Evolutionary conservation across 2,797 vertebrate species (phyloP).

Genomic region (Mus spretus): DNA sequence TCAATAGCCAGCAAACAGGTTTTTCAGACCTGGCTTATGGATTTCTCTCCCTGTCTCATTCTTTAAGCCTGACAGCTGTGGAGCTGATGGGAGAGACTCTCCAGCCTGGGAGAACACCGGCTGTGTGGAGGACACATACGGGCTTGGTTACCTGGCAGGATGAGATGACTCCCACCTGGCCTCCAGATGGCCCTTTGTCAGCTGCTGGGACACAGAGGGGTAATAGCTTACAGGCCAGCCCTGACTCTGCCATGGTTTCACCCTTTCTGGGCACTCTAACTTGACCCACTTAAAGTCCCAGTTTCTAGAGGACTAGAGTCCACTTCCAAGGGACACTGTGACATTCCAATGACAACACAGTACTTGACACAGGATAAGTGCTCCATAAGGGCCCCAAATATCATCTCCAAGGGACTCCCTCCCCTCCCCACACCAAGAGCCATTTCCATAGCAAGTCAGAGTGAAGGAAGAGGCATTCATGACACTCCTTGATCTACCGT

Average conservation of each 20-base stretch:
- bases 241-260: not conserved
- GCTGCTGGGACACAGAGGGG: not conserved
- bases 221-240: not conserved
- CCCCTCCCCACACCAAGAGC: not conserved
- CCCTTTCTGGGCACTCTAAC: constrained; percentile 13
- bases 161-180: constrained; percentile 75
- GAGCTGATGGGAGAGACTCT: constrained; percentile 15
- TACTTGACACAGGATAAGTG: rapidly evolving
- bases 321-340: not conserved
- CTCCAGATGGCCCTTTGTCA: constrained; percentile 74
- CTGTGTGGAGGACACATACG: not conserved
- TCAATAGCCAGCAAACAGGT: constrained; percentile 80
- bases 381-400: not conserved
- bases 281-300: not conserved
- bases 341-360: not conserved
- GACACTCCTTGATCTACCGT: not conserved
- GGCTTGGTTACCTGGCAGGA: constrained; percentile 69
- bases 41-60: constrained; percentile 73
- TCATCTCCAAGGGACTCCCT: not conserved
- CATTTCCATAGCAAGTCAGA: not conserved
- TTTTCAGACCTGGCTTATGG: constrained; percentile 72
- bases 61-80: constrained; percentile 79
- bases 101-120: not conserved
- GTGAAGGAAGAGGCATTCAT: not conserved
- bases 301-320: not conserved